Percentiles rank a stretch among this genome's conserved stretches.
These are phyloP conservation scores for Charadrius vociferus DNA, from an alignment of 2,113 vertebrate species.

Conservation along the genomic window DNA sequence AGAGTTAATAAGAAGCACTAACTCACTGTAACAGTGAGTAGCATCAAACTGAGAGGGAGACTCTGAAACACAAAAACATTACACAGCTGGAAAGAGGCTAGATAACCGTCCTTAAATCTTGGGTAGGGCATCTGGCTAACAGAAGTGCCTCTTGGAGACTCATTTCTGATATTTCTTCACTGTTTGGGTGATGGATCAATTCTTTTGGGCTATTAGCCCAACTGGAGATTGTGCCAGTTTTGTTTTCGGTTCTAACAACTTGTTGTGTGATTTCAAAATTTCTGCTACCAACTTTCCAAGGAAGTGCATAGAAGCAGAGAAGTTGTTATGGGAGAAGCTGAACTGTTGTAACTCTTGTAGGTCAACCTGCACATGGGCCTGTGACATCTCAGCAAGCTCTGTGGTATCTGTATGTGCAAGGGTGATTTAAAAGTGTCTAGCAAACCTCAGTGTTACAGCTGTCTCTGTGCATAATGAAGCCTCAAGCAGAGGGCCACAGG, in stretches of 20 bases:
- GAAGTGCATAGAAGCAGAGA: background rate
- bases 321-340: background rate
- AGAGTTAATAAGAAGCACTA: background rate
- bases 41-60: background rate
- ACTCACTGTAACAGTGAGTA: background rate
- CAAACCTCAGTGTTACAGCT: background rate
- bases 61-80: background rate
- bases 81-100: background rate
- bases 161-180: background rate
- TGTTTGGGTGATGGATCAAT: background rate
- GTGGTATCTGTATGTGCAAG: background rate
- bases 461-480: background rate
- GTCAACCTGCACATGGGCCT: background rate
- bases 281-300: background rate
- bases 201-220: background rate
- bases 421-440: background rate
- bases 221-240: background rate
- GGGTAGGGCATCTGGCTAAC: background rate
- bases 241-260: background rate
- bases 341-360: background rate
- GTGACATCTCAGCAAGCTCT: background rate
- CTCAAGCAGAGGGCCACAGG: background rate
- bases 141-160: background rate
- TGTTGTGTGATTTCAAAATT: background rate
- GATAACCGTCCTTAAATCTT: background rate